Evolutionary conservation across 2,888 invertebrate genomes (phyloP), one percentile per base, ranked within the genome.

Genomic region (Eupithecia centaureata): DNA sequence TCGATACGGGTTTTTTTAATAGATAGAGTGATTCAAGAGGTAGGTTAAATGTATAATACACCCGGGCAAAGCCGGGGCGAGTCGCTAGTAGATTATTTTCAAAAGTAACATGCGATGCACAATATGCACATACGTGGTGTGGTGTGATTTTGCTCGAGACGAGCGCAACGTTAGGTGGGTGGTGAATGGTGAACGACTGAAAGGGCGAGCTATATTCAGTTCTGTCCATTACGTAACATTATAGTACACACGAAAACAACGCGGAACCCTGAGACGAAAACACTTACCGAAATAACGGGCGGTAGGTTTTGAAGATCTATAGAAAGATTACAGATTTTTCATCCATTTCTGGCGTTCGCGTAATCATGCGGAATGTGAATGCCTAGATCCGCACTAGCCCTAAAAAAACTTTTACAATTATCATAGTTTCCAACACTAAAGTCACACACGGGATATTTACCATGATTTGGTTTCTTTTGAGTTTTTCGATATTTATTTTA

Each of bases 221-320:
- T 74, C 72, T 64, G 73, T 66, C 62, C 72, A 77, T 84, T 85
- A 79, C 83, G 82, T 80, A 86, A 85, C 71, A 67, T 68, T 75
- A 79, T 85, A 83, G 83, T 84, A 85, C 83, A 83, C 79, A 83
- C 82, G 83, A 80, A 80, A 81, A 78, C 81, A 81, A 85, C 84
- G 85, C 83, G 84, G 84, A 83, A 84, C 81, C 78, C 74, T 72
- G 47, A 25, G 30, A 62, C 25, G 51, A 27, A 65, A 59, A 54
- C 12, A 30, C n/a, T n/a, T n/a, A n/a, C 47, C 5, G 38, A 38
- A 5, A 12, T 28, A 5, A 42, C 2, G 42, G 4, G n/a, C 5
- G n/a, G 42, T n/a, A 13, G 5, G 42, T 42, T 54, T 27, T 15
- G 7, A 27, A 54, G 28, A n/a, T 27, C 5, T 54, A 3, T 27